These are phyloP conservation scores for Salvelinus sp. DNA, from an alignment of 2,113 vertebrate species.

Conservation along the genomic window DNA sequence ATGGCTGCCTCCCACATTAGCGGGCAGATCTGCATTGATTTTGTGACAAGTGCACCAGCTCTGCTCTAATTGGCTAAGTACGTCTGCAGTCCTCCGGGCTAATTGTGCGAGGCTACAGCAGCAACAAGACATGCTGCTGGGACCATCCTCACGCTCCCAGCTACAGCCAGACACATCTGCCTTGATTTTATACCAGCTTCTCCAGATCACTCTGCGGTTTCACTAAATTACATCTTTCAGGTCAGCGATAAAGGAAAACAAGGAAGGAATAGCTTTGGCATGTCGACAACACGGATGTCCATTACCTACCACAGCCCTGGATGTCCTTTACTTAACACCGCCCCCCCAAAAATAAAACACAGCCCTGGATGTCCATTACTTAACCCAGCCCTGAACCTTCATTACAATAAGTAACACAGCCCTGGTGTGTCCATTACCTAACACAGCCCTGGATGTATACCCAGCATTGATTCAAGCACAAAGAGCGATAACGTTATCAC, in stretches of 20 bases:
- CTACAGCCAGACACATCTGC: background rate
- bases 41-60: constrained; percentile 56
- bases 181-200: constrained; percentile 3
- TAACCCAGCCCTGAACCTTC: background rate
- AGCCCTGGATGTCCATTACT: no score
- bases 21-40: constrained; percentile 60
- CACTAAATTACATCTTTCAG: no score
- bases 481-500: no score
- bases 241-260: no score
- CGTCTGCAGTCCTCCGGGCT: constrained; percentile 43
- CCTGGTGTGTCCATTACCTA: background rate
- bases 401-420: background rate
- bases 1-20: constrained; percentile 16
- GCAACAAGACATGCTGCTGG: constrained; percentile 27
- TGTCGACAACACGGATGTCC: background rate
- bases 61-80: constrained; percentile 46
- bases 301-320: constrained; percentile 10
- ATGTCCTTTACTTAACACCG: no score
- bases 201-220: constrained; percentile 1
- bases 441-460: no score
- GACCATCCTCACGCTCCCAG: background rate
- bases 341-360: no score
- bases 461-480: no score
- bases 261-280: no score
- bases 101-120: constrained; percentile 39